A percentile compares a stretch with the other conserved stretches of the same genome.
Conservation (phyloP, 1,140 invertebrate genomes). For the Aphelenchoides fujianensis region DNA sequence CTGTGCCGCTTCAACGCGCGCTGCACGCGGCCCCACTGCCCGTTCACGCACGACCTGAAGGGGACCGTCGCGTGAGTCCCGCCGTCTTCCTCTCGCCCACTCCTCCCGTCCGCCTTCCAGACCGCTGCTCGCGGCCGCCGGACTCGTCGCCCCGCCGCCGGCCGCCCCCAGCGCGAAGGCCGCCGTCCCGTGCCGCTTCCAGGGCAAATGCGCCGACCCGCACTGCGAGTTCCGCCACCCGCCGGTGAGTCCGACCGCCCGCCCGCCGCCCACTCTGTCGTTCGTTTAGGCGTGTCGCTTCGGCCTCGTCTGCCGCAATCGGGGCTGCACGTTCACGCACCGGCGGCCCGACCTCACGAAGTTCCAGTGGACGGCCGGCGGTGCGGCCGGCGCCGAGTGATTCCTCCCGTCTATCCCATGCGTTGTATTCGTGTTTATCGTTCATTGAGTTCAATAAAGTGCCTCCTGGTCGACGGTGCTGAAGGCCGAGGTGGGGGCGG, state of each 20-base stretch:
- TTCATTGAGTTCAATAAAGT: neutral
- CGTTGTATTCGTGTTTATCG: conserved; percentile 8
- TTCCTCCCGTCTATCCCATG: neutral
- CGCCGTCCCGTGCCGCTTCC: conserved; percentile 64
- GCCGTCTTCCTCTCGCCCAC: no score
- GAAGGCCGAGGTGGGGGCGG: neutral
- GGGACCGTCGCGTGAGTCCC: conserved; percentile 28
- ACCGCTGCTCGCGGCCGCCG: neutral
- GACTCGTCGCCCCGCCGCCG: conserved; percentile 10
- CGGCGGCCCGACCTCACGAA: conserved; percentile 3
- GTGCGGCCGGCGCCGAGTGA: neutral
- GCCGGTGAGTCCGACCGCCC: conserved; percentile 59
- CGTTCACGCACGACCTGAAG: conserved; percentile 74
- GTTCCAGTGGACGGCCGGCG: conserved; percentile 5
- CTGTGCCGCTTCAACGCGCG: conserved; percentile 82
- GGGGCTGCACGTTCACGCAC: conserved; percentile 13
- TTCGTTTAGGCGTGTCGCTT: neutral
- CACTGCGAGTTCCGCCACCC: conserved; percentile 66
- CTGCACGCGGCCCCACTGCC: conserved; percentile 78
- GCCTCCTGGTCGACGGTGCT: neutral
- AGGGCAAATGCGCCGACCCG: conserved; percentile 64
- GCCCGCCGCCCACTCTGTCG: neutral
- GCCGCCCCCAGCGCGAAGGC: conserved; percentile 8
- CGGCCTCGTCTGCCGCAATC: conserved; percentile 1
- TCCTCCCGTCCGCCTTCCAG: neutral